Percentiles rank a stretch among this genome's conserved stretches.
These are phyloP conservation scores for Drosophila aff. DNA, from an alignment of 1,140 invertebrate species.

Conservation along the genomic window DNA sequence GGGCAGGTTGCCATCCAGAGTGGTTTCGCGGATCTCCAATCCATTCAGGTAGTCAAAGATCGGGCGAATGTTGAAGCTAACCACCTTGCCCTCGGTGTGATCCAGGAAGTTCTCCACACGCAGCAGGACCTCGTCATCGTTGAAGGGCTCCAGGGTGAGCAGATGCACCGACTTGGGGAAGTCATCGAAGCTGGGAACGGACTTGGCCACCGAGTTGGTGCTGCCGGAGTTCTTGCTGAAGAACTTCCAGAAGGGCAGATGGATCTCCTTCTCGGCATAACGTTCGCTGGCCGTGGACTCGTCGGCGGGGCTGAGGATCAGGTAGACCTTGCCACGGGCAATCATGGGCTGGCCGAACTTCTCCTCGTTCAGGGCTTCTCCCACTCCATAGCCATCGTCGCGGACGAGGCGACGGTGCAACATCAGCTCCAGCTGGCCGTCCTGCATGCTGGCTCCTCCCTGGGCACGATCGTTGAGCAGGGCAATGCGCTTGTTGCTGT, in stretches of 20 bases:
- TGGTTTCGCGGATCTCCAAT: slow-evolving; percentile 70
- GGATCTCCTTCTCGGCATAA: slow-evolving; percentile 63
- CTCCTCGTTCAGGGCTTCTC: slow-evolving; percentile 95
- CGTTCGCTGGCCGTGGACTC: slow-evolving; percentile 49
- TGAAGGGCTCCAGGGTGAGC: slow-evolving; percentile 95
- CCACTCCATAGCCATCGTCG: slow-evolving; percentile 97
- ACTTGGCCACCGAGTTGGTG: slow-evolving; percentile 65
- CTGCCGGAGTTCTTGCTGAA: slow-evolving; percentile 75
- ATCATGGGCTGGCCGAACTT: slow-evolving; percentile 92
- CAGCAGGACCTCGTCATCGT: slow-evolving; percentile 89
- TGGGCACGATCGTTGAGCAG: slow-evolving; percentile 94
- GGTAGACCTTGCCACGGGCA: slow-evolving; percentile 91
- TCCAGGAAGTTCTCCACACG: slow-evolving; percentile 96
- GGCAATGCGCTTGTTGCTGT: slow-evolving; percentile 86
- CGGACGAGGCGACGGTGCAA: slow-evolving; percentile 94
- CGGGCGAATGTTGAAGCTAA: slow-evolving; percentile 67
- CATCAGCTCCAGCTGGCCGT: slow-evolving; percentile 93
- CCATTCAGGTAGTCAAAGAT: slow-evolving; percentile 61
- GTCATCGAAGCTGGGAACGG: slow-evolving; percentile 56
- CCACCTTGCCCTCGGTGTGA: slow-evolving; percentile 88
- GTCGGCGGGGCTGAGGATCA: slow-evolving; percentile 86
- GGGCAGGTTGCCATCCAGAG: slow-evolving; percentile 69
- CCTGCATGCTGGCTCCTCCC: slow-evolving; percentile 92
- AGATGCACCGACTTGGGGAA: slow-evolving; percentile 92
- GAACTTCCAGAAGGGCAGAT: slow-evolving; percentile 76